These are phyloP conservation scores for Pseudopleuronectes americanus DNA, from an alignment of 2,797 vertebrate genomes.

Conservation along the genomic window DNA sequence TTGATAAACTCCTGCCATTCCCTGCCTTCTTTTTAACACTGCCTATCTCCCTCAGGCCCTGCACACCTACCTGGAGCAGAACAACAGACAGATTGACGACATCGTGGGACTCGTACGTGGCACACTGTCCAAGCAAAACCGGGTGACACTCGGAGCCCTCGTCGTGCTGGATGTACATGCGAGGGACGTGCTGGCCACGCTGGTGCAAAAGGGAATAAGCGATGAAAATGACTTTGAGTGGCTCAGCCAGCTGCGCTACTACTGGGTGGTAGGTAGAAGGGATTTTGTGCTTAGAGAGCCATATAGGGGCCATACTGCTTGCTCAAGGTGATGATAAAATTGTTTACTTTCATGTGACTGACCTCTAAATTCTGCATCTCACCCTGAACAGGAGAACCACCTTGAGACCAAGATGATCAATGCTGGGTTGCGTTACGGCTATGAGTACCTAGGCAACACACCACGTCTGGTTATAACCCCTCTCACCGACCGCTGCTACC, in stretches of 20 bases:
- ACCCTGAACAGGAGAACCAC: slow-evolving; percentile 81
- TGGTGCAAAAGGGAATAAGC: slow-evolving; percentile 87
- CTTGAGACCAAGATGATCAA: slow-evolving; percentile 95
- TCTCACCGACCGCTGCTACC: slow-evolving; percentile 94
- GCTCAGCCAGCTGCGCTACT: slow-evolving; percentile 93
- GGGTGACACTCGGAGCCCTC: slow-evolving; percentile 88
- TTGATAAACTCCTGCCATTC: slow-evolving; percentile 5
- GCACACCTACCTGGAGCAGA: slow-evolving; percentile 84
- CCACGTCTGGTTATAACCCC: slow-evolving; percentile 93
- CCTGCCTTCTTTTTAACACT: slow-evolving; percentile 13
- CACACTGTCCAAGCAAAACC: slow-evolving; percentile 91
- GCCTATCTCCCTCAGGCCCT: slow-evolving; percentile 78
- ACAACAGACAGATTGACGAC: slow-evolving; percentile 91
- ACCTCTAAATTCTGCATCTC: neutral
- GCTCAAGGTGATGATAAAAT: no score
- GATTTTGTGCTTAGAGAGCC: neutral
- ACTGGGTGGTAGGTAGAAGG: slow-evolving; percentile 85
- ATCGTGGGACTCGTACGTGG: slow-evolving; percentile 89
- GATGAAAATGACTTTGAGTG: slow-evolving; percentile 92
- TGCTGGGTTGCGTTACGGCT: slow-evolving; percentile 90
- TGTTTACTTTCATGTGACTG: neutral
- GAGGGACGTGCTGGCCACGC: slow-evolving; percentile 86
- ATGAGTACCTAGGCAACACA: slow-evolving; percentile 93
- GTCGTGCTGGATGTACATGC: slow-evolving; percentile 91
- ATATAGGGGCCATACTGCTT: neutral